These are phyloP conservation scores for Noctua fimbriata DNA, from an alignment of 2,888 invertebrate genomes.

Conservation along the genomic window DNA sequence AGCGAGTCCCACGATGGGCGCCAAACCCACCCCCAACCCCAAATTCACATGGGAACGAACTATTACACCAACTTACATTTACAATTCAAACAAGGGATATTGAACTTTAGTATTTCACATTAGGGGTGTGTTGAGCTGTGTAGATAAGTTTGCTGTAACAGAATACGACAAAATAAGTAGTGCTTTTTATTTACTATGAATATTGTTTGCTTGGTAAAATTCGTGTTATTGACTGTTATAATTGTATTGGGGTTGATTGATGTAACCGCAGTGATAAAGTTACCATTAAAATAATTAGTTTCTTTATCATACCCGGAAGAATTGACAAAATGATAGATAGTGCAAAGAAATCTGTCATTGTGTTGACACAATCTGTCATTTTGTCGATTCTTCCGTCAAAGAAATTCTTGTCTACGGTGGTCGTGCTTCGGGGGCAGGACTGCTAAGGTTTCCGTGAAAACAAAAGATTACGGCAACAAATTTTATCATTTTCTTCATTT, in stretches of 20 bases:
- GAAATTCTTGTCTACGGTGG: no score
- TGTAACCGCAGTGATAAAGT: conserved; percentile 2
- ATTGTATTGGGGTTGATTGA: conserved; percentile 50
- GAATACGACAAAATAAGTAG: conserved; percentile 72
- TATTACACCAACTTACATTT: conserved; percentile 34
- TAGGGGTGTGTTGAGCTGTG: conserved; percentile 31
- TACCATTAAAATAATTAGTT: background rate
- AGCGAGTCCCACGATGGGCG: conserved; percentile 57
- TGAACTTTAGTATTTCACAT: conserved; percentile 39
- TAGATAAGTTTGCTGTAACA: conserved; percentile 61
- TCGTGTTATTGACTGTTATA: conserved; percentile 62
- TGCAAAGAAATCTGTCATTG: no score
- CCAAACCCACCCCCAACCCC: conserved; percentile 64
- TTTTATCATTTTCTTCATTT: background rate
- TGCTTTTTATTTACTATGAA: conserved; percentile 74
- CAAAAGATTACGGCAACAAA: no score
- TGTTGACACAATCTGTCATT: no score
- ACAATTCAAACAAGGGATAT: conserved; percentile 43
- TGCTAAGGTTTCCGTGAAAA: background rate
- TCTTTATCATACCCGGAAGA: background rate
- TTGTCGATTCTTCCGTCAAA: no score
- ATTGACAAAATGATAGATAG: no score
- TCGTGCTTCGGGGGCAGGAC: no score
- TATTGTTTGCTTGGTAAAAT: conserved; percentile 72
- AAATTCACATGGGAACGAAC: conserved; percentile 83